Evolutionary conservation across 2,113 vertebrate species (phyloP), one percentile per base, ranked within the genome.

Genomic region (Dipodomys ordii): DNA sequence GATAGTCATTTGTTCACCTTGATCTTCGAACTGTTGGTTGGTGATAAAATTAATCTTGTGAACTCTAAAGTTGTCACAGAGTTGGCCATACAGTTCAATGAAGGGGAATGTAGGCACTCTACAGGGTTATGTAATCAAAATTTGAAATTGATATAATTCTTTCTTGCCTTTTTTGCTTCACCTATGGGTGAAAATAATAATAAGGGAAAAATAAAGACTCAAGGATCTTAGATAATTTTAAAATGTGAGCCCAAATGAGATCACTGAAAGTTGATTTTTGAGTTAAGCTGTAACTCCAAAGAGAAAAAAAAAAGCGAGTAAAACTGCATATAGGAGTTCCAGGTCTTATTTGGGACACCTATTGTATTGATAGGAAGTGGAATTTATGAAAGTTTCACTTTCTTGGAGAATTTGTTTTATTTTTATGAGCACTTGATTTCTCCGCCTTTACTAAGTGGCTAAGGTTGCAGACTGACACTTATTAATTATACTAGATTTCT

Each of bases 401-500:
- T 57, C 87, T 28, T 85, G 71, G 88, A 27, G 73, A 22, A 76
- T 93, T 69, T 82, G 69, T 77, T 81, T 95, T 95, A 81, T 49
- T 93, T 88, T 89, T 71, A 72, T 87, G 74, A 65, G 94, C 77
- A 77, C 96, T 96, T 95, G 93, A 95, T 95, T 97, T 97, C 65
- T 89, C 86, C 57, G 30, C 72, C 22, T 95, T 95, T 88, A 44
- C 82, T 97, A 93, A 97, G 73, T 96, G 60, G 72, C 91, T 97
- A 93, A 97, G 88, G 97, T 97, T 98, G 93, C 79, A 97, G 95
- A 74, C 80, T 97, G 95, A 97, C 93, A 96, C 90, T 97, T 97
- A 97, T 83, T 98, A 98, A 98, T 98, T 97, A 97, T 96, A 95
- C 92, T 92, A 92, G 95, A 92, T 97, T 98, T 98, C 98, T 98